Conservation (phyloP, 1,140 invertebrate species). For the Hyphantria cunea region DNA sequence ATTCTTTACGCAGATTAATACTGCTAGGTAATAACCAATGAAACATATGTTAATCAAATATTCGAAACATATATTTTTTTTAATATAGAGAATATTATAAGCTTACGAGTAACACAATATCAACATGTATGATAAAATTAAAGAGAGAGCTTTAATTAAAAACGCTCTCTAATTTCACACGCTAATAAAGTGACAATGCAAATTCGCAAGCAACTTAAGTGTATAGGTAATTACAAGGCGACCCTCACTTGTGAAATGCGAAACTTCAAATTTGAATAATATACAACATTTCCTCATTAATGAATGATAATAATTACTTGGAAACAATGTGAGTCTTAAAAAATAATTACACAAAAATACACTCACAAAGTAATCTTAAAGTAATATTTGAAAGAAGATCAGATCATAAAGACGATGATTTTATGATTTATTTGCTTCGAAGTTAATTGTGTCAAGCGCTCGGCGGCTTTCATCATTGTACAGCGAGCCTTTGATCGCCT, state of each 20-base stretch:
- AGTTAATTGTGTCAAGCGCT: constrained; percentile 54
- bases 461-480: constrained; percentile 41
- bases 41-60: constrained; percentile 22
- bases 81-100: constrained; percentile 29
- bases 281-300: constrained; percentile 55
- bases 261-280: constrained; percentile 44
- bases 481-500: constrained; percentile 35
- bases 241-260: constrained; percentile 48
- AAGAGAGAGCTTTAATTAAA: constrained; percentile 69
- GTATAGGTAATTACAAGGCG: constrained; percentile 60
- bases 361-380: constrained; percentile 23
- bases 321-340: constrained; percentile 37
- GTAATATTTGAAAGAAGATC: constrained; percentile 48
- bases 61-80: neutral
- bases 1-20: constrained; percentile 19
- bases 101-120: no score
- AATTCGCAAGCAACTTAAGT: constrained; percentile 50
- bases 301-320: constrained; percentile 62
- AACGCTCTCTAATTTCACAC: constrained; percentile 49
- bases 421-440: constrained; percentile 61
- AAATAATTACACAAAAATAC: constrained; percentile 46
- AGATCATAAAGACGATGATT: constrained; percentile 47
- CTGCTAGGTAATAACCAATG: constrained; percentile 14
- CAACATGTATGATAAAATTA: constrained; percentile 32
- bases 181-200: constrained; percentile 59